Conservation (phyloP, 1,140 invertebrate genomes). For the Drosophila funebris region DNA sequence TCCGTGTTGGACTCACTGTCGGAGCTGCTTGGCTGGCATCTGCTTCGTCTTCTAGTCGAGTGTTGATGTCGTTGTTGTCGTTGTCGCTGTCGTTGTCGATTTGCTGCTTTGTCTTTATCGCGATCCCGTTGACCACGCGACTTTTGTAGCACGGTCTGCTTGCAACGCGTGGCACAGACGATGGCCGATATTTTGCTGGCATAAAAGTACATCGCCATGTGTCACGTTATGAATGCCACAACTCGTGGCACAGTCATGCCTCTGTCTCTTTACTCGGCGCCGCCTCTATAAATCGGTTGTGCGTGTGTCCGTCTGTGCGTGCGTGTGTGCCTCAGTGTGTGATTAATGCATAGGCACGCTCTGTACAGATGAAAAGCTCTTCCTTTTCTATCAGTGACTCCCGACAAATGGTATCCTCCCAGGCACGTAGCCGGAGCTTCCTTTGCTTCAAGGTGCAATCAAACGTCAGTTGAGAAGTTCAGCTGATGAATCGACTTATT, state of each 20-base stretch:
- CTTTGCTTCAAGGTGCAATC: slow-evolving; percentile 5
- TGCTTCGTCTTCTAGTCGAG: slow-evolving; percentile 23
- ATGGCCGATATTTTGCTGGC: slow-evolving; percentile 83
- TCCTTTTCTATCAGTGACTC: background rate
- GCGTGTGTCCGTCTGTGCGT: background rate
- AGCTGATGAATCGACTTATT: slow-evolving; percentile 10
- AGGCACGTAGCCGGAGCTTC: slow-evolving; percentile 4
- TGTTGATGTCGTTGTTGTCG: slow-evolving; percentile 30
- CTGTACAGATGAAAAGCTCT: slow-evolving; percentile 5
- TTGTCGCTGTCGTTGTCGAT: slow-evolving; percentile 28
- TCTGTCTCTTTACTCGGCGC: slow-evolving; percentile 43
- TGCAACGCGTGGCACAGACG: slow-evolving; percentile 82
- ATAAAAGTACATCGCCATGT: slow-evolving; percentile 84
- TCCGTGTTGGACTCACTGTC: slow-evolving; percentile 19
- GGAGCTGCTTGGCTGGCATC: slow-evolving; percentile 19
- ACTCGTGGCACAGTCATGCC: slow-evolving; percentile 62
- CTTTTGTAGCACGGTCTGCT: slow-evolving; percentile 77
- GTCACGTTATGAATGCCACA: slow-evolving; percentile 75
- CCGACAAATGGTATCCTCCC: background rate
- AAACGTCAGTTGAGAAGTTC: slow-evolving; percentile 4
- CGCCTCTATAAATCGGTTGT: background rate
- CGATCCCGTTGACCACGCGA: slow-evolving; percentile 84
- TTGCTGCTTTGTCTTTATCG: slow-evolving; percentile 65
- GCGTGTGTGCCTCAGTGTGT: background rate
- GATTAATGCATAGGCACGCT: slow-evolving; percentile 23